Conservation (phyloP, 1,140 invertebrate species). For the Palaemon carinicauda region DNA sequence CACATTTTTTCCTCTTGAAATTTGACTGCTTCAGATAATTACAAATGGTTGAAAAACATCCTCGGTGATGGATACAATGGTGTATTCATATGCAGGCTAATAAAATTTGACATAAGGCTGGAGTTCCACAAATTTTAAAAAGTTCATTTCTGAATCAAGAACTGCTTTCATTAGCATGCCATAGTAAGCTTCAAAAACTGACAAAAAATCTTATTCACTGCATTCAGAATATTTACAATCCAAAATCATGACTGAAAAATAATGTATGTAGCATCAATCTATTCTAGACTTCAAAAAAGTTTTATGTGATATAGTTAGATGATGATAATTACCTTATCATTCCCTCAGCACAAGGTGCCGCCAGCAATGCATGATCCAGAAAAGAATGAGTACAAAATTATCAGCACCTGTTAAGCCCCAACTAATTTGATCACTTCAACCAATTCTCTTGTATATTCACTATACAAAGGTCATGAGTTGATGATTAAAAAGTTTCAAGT, state of each 20-base stretch:
- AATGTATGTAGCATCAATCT: too few relatives aligned
- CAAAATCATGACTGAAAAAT: too few relatives aligned
- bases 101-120: constrained; percentile 36
- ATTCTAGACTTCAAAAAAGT: too few relatives aligned
- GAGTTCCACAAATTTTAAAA: constrained; percentile 28
- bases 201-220: constrained; percentile 2
- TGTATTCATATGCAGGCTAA: not conserved
- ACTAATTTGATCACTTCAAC: not conserved
- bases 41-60: not conserved
- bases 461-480: too few relatives aligned
- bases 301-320: too few relatives aligned
- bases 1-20: too few relatives aligned
- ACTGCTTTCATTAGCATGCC: constrained; percentile 29
- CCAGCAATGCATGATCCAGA: not conserved
- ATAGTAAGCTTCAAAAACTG: constrained; percentile 9
- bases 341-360: not conserved
- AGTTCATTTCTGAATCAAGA: constrained; percentile 39
- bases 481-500: not conserved
- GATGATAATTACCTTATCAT: too few relatives aligned
- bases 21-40: not conserved
- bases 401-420: constrained; percentile 30
- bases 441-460: too few relatives aligned
- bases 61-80: not conserved
- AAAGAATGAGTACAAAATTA: not conserved
- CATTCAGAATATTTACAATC: not conserved